Evolutionary conservation across 2,113 vertebrate genomes (phyloP).

Genomic region (Craseonycteris thonglongyai): DNA sequence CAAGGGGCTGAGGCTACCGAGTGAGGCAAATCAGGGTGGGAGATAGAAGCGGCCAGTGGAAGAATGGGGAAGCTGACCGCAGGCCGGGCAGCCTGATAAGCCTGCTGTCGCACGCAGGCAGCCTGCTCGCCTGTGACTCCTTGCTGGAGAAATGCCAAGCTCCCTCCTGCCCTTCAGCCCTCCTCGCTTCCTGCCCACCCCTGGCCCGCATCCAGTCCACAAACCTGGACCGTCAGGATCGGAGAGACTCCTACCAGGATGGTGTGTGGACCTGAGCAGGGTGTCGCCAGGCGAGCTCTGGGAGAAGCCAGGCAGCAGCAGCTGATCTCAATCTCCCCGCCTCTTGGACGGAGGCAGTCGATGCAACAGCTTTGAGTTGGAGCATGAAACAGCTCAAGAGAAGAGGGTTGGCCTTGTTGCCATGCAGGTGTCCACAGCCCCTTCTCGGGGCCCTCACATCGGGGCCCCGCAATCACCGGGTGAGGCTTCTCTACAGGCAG

Average conservation of each 20-base stretch:
- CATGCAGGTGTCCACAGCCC: background rate
- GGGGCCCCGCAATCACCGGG: fast-evolving
- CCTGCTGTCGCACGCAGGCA: background rate
- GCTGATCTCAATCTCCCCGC: background rate
- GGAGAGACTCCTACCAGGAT: background rate
- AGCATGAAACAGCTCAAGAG: background rate
- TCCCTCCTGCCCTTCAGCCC: background rate
- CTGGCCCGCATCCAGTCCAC: background rate
- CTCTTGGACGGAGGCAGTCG: background rate
- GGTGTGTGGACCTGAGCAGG: background rate
- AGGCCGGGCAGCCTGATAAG: background rate
- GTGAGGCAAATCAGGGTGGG: background rate
- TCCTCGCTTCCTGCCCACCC: background rate
- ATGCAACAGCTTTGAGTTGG: background rate
- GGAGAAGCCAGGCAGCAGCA: background rate
- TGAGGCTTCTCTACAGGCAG: background rate
- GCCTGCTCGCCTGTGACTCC: background rate
- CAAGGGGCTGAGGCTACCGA: background rate
- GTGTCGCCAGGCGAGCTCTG: background rate
- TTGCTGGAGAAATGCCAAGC: background rate
- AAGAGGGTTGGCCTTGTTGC: background rate
- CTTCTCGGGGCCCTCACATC: background rate
- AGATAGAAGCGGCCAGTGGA: background rate
- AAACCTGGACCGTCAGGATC: background rate
- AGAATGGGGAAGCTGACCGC: background rate